Conservation (phyloP, 2,113 vertebrate species). For the Diglossa brunneiventris region DNA sequence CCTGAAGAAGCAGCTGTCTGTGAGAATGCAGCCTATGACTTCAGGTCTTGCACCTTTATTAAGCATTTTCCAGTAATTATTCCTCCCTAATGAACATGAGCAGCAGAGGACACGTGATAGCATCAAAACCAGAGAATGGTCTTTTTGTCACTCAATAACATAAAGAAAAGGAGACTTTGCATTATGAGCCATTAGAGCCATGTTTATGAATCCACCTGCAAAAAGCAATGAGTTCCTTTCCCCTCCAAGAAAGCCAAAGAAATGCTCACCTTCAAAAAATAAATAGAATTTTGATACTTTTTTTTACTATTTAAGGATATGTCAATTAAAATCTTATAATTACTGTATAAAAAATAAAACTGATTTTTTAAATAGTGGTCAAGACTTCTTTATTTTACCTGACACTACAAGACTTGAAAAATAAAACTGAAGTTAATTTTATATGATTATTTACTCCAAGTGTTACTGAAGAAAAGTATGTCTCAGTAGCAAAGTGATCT, state of each 20-base stretch:
- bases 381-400: not conserved
- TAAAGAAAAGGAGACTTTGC: not conserved
- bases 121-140: not conserved
- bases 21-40: not conserved
- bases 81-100: rapidly evolving
- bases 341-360: not conserved
- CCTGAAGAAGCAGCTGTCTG: not conserved
- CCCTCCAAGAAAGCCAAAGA: not conserved
- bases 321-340: not conserved
- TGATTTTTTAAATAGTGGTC: not conserved
- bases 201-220: not conserved
- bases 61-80: not conserved
- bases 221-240: not conserved
- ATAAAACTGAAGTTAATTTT: not conserved
- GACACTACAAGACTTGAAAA: not conserved
- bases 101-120: not conserved
- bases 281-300: not conserved
- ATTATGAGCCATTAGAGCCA: not conserved
- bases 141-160: not conserved
- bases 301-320: not conserved
- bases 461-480: not conserved
- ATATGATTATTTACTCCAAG: not conserved
- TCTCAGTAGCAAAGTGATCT: not conserved
- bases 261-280: not conserved
- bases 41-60: not conserved